These are phyloP conservation scores for Proisotoma minuta DNA, from an alignment of 2,888 invertebrate genomes.

Conservation along the genomic window DNA sequence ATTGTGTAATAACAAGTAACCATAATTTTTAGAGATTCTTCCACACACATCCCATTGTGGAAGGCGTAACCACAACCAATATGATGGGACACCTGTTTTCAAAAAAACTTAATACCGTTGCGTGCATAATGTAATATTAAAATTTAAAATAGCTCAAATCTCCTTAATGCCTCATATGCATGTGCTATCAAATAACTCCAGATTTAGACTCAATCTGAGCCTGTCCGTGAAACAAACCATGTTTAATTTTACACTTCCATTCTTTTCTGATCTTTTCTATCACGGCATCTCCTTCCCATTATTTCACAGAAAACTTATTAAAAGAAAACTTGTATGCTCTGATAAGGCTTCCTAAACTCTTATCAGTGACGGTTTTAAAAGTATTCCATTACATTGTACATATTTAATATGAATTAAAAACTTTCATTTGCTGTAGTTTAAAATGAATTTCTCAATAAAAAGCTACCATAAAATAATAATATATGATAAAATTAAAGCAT, in stretches of 20 bases:
- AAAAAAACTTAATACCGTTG: constrained; percentile 10
- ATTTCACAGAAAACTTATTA: too few species aligned
- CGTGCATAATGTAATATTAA: constrained; percentile 16
- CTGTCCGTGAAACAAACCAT: neutral
- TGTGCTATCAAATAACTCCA: neutral
- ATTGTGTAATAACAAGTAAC: neutral
- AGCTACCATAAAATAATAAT: too few species aligned
- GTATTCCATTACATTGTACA: too few species aligned
- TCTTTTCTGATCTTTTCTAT: constrained; percentile 5
- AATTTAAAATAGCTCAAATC: constrained; percentile 8
- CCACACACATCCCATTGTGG: neutral
- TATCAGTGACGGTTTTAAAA: too few species aligned
- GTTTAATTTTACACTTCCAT: constrained; percentile 15
- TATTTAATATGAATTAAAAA: too few species aligned
- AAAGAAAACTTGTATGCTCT: too few species aligned
- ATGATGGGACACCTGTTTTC: constrained; percentile 14
- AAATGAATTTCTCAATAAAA: too few species aligned
- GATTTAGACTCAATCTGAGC: neutral
- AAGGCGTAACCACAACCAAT: constrained; percentile 7
- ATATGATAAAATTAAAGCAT: too few species aligned
- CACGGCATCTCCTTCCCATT: constrained; percentile 10
- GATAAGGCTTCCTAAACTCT: too few species aligned
- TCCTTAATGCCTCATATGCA: neutral
- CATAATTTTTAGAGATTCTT: neutral
- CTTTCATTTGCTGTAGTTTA: too few species aligned